Evolutionary conservation across 1,140 invertebrate genomes (phyloP).

Genomic region (Apocrypta bakeri): DNA sequence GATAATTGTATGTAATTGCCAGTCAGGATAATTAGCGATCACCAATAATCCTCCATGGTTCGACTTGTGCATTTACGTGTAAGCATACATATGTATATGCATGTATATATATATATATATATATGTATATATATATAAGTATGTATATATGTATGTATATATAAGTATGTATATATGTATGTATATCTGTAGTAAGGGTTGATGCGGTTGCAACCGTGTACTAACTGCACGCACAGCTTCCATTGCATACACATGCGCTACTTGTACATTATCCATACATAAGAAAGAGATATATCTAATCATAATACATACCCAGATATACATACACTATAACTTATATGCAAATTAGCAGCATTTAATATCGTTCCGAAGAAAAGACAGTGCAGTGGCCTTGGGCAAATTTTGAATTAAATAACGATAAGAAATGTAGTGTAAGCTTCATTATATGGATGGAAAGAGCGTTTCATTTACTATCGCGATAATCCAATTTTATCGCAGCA

Average conservation of each 20-base stretch:
- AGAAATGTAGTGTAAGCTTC: neutral
- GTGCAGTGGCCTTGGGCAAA: neutral
- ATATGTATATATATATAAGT: neutral
- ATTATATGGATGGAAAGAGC: no score
- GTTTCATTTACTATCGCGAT: neutral
- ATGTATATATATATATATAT: neutral
- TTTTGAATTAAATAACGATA: neutral
- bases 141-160: neutral
- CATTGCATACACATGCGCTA: neutral
- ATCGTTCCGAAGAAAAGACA: neutral
- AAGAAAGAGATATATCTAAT: neutral
- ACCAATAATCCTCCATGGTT: slow-evolving; percentile 67
- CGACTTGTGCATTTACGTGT: slow-evolving; percentile 24
- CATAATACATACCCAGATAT: neutral
- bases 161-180: slow-evolving; percentile 41
- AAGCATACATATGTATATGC: no score
- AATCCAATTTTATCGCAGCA: neutral
- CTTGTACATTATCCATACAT: neutral
- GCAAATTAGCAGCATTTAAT: neutral
- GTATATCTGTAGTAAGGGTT: slow-evolving; percentile 44
- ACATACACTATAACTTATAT: neutral
- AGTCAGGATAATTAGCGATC: slow-evolving; percentile 71
- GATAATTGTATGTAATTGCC: slow-evolving; percentile 71
- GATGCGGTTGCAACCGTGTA: slow-evolving; percentile 44
- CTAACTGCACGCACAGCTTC: slow-evolving; percentile 16